Evolutionary conservation across 2,113 vertebrate species (phyloP), one percentile per base, ranked within the genome.

Genomic region (Dipodomys ordii): DNA sequence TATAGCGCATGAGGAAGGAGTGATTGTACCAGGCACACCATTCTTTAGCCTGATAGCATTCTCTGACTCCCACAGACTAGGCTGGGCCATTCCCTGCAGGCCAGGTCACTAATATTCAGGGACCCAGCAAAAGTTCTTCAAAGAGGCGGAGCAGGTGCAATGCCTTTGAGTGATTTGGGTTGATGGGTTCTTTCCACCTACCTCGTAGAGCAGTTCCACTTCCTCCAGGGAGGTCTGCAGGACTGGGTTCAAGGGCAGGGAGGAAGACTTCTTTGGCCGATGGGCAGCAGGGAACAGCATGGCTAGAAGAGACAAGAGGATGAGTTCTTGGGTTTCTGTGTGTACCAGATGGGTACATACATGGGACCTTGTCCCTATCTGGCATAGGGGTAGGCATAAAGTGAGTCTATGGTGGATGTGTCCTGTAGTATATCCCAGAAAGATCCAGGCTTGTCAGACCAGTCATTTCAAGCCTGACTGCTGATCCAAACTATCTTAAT

Each of bases 201-300:
- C 96, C 96, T 97, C 95, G 2, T 89, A 99, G 35, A 99, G 98
- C 96, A 99, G 98, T 65, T 99, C 97, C 81, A 98, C 98, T 0
- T 99, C 99, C 73, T 99, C 98, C 96, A 98, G 88, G 0, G 99
- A 99, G 85, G 85, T 98, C 97, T 99, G 99, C 96, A 99, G 98
- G 10, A 99, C 95, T 0, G 99, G 99, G 92, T 98, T 98, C 77
- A 99, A n/a, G 20, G 98, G 97, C 69, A 97, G 68, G 2, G 97
- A 90, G 3, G 98, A 98, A 1, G 97, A 99, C 16, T 99, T 98
- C 97, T 98, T 99, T 57, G 99, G 95, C 94, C 98, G 96, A 19
- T 98, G 98, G 67, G 99, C 99, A 62, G 98, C 97, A 60, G 99
- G 99, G 95, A 99, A 99, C 94, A 99, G 98, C 95, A 97, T 94